These are phyloP conservation scores for Sternarchorhynchus goeldii DNA, from an alignment of 2,797 vertebrate species.

Conservation along the genomic window DNA sequence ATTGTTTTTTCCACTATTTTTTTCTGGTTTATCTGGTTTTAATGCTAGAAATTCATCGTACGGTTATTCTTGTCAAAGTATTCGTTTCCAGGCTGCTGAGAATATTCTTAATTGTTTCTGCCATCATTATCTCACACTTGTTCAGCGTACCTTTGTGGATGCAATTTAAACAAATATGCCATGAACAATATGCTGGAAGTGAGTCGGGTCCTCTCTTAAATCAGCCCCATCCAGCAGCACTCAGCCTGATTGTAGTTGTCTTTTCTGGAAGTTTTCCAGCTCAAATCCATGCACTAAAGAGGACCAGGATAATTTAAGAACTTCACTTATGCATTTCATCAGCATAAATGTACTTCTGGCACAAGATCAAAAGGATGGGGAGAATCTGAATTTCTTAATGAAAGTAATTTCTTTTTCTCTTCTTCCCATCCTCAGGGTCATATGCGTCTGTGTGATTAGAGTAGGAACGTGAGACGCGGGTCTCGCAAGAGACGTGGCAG, in stretches of 20 bases:
- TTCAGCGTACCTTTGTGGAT: slow-evolving; percentile 33
- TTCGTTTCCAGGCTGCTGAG: neutral
- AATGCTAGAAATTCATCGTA: neutral
- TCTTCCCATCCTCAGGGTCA: slow-evolving; percentile 82
- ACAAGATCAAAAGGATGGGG: slow-evolving; percentile 80
- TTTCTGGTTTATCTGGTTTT: neutral
- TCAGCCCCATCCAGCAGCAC: slow-evolving; percentile 72
- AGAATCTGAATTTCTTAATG: slow-evolving; percentile 83
- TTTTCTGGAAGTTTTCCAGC: slow-evolving; percentile 80
- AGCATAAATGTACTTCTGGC: slow-evolving; percentile 85
- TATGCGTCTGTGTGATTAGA: slow-evolving; percentile 77
- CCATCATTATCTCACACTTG: neutral
- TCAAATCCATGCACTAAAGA: slow-evolving; percentile 71
- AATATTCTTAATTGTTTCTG: neutral
- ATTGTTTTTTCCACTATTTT: neutral
- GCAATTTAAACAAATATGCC: slow-evolving; percentile 55
- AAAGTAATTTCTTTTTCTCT: slow-evolving; percentile 83
- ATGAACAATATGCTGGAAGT: slow-evolving; percentile 54
- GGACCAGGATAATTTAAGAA: slow-evolving; percentile 78
- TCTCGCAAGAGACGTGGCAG: slow-evolving; percentile 69
- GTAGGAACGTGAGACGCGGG: slow-evolving; percentile 70
- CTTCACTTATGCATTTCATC: slow-evolving; percentile 85
- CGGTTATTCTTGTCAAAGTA: neutral
- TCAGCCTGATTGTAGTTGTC: slow-evolving; percentile 78
- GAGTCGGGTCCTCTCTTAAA: slow-evolving; percentile 69